Percentiles rank a stretch among this genome's conserved stretches.
Conservation (phyloP, 2,113 vertebrate species). For the Laterallus jamaicensis region DNA sequence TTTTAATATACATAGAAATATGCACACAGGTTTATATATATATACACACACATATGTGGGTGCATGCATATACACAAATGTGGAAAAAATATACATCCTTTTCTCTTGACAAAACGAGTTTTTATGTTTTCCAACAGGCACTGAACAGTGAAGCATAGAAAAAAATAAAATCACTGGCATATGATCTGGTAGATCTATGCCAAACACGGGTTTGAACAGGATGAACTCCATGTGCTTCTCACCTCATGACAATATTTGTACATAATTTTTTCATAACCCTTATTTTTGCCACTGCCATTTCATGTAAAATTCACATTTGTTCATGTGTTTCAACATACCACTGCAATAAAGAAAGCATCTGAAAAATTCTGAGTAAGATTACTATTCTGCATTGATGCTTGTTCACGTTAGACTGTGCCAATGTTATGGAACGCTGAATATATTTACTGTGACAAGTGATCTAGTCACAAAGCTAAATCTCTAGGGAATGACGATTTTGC, state of each 20-base stretch:
- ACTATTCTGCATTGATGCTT: neutral
- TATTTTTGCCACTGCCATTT: constrained; percentile 8
- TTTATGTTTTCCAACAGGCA: constrained; percentile 59
- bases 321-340: neutral
- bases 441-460: constrained; percentile 52
- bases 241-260: constrained; percentile 62
- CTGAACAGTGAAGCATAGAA: neutral
- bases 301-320: neutral
- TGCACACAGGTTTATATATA: neutral
- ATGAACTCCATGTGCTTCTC: constrained; percentile 66
- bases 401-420: neutral
- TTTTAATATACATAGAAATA: neutral
- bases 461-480: constrained; percentile 38
- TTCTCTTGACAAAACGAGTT: neutral
- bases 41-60: neutral
- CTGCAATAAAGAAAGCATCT: neutral
- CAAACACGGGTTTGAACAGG: constrained; percentile 46
- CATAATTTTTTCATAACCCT: constrained; percentile 24
- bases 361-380: neutral
- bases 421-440: constrained; percentile 33
- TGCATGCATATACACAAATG: neutral
- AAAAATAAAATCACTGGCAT: constrained; percentile 41
- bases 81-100: neutral
- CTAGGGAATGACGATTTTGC: constrained; percentile 46
- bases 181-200: neutral